Conservation (phyloP, 2,888 invertebrate genomes). For the Trichacis sp. region DNA sequence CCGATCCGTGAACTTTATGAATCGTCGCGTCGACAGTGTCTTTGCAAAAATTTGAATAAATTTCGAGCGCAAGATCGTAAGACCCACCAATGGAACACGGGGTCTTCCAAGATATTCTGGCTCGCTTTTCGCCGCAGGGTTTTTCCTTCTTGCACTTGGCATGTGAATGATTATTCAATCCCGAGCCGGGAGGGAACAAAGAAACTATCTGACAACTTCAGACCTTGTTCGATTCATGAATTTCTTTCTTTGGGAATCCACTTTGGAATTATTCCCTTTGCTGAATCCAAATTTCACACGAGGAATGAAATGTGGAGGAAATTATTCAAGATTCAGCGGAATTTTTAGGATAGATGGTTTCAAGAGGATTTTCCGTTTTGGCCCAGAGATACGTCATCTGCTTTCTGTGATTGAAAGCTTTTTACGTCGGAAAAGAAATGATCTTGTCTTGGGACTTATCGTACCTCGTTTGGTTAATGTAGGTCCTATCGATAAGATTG, state of each 20-base stretch:
- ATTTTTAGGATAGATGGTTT: not conserved
- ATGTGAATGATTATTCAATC: slow-evolving; percentile 8
- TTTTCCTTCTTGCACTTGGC: not conserved
- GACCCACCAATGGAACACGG: not conserved
- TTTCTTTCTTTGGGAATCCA: not conserved
- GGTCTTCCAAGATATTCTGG: not conserved
- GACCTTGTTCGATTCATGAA: not conserved
- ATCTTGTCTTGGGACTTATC: too few relatives aligned
- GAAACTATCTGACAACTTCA: slow-evolving; percentile 6
- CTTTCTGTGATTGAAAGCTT: too few relatives aligned
- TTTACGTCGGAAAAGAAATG: too few relatives aligned
- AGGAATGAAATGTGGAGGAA: not conserved
- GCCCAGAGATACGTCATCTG: too few relatives aligned
- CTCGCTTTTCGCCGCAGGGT: not conserved
- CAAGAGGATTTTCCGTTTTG: too few relatives aligned
- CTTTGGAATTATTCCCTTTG: slow-evolving; percentile 6
- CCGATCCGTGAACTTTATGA: not conserved
- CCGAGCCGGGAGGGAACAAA: not conserved
- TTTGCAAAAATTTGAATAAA: slow-evolving; percentile 4
- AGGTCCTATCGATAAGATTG: too few relatives aligned
- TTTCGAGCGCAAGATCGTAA: slow-evolving; percentile 1
- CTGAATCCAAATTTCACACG: not conserved
- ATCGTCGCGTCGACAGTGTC: not conserved
- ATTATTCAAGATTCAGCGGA: not conserved
- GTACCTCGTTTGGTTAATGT: too few relatives aligned